Evolutionary conservation across 1,140 invertebrate species (phyloP), one percentile per base, ranked within the genome.

Genomic region (Eulimnadia texana): DNA sequence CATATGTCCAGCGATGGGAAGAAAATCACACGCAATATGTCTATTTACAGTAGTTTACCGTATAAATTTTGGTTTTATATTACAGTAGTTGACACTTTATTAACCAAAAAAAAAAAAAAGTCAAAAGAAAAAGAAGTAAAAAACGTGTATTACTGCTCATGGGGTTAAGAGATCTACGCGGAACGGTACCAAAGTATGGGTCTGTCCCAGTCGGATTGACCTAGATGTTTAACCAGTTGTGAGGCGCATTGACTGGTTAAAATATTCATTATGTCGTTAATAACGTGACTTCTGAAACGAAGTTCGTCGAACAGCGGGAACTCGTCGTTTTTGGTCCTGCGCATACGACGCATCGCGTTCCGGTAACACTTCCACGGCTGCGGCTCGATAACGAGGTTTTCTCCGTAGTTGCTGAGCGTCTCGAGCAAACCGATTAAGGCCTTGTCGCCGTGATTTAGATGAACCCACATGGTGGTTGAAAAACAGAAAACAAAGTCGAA

Each of bases 391-490:
- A 90, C 74, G 9, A 90, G 68, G 42, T 80, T 73, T 47, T 79
- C 73, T 53, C 78, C 78, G 2, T 85, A 70, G 20, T 75, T 61
- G 23, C 58, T 51, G 10, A 88, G 70, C 71, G 85, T 84, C 3
- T 70, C 59, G 13, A 69, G 58, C 58, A 70, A 70, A 11, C 42
- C 24, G 55, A 73, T 67, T 16, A 89, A 69, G 1, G 84, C 85
- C 3, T 73, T 69, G 76, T 90, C 88, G 13, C 86, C 85, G 72
- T 84, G 73, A 70, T 90, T 90, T 24, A 90, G 68, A 71, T 90
- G 88, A 65, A 90, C 86, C 88, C 88, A 90, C 86, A 90, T 88
- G 16, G 86, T 87, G 13, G 88, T 79, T 19, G 86, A 88, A 71
- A 90, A 88, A 69, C 84, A 86, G 70, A 86, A 88, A 25, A 79